phyloP scores from a whole-genome alignment of 2,113 vertebrate genomes.

The Pyxicephalus adspersus region DNA sequence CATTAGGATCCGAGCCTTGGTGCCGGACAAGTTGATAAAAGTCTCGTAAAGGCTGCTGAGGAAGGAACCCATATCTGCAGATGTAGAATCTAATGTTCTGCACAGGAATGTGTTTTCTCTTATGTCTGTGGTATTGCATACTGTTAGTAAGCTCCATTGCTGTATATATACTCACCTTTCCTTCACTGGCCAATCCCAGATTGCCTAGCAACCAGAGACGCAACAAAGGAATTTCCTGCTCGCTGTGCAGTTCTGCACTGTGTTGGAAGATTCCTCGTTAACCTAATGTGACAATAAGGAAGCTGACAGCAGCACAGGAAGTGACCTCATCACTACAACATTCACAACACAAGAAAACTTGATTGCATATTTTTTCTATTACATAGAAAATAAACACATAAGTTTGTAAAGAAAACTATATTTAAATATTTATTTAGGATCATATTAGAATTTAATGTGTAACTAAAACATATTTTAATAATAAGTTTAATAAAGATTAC shows the following conservation, averaged over 20 bases:
- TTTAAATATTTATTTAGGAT: too few species aligned
- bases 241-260: constrained; percentile 11
- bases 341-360: not conserved
- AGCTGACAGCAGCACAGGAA: constrained; percentile 8
- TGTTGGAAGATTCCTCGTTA: constrained; percentile 31
- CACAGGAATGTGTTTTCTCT: not conserved
- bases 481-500: too few species aligned
- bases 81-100: not conserved
- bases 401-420: too few species aligned
- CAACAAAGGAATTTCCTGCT: not conserved
- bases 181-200: not conserved
- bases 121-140: not conserved
- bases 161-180: not conserved
- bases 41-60: constrained; percentile 43
- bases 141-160: not conserved
- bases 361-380: constrained; percentile 11
- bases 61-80: constrained; percentile 51
- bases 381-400: too few species aligned
- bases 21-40: constrained; percentile 32
- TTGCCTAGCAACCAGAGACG: not conserved
- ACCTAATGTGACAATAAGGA: not conserved
- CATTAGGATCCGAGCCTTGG: constrained; percentile 53
- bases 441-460: too few species aligned
- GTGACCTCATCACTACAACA: not conserved
- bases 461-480: too few species aligned